Conservation (phyloP, 2,888 invertebrate genomes). For the Leptopterna dolabrata region DNA sequence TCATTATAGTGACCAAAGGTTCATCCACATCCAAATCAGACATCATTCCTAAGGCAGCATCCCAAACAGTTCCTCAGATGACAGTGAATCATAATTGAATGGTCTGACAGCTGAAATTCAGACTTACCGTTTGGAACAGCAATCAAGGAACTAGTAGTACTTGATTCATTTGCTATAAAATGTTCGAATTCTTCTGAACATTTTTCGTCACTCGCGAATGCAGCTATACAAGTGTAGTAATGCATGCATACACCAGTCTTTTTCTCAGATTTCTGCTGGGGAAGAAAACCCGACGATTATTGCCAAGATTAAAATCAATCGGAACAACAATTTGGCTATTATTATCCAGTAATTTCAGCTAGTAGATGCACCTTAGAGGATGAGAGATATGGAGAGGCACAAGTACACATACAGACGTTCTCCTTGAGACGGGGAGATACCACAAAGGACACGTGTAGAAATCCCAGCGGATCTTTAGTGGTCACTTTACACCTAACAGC, state of each 20-base stretch:
- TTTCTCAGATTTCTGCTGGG: constrained; percentile 38
- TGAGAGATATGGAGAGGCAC: constrained; percentile 63
- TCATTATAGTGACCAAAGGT: constrained; percentile 63
- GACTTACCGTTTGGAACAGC: not conserved
- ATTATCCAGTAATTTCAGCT: not conserved
- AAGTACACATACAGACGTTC: constrained; percentile 72
- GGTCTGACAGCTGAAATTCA: not conserved
- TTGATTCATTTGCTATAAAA: constrained; percentile 67
- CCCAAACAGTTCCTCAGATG: not conserved
- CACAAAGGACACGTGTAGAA: constrained; percentile 76
- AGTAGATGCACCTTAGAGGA: not conserved
- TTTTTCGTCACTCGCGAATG: constrained; percentile 75
- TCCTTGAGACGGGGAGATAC: constrained; percentile 68
- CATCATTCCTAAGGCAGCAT: not conserved
- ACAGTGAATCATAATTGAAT: not conserved
- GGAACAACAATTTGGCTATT: constrained; percentile 36
- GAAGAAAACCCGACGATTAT: not conserved
- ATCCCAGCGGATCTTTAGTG: constrained; percentile 76
- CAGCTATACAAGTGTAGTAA: constrained; percentile 78
- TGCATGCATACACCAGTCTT: constrained; percentile 71
- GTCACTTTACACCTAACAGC: constrained; percentile 77
- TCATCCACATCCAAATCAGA: constrained; percentile 53
- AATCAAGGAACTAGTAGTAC: not conserved
- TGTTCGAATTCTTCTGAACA: constrained; percentile 74
- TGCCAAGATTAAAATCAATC: not conserved